These are phyloP conservation scores for Tetramorium simillimum DNA, from an alignment of 1,140 invertebrate genomes.

Conservation along the genomic window DNA sequence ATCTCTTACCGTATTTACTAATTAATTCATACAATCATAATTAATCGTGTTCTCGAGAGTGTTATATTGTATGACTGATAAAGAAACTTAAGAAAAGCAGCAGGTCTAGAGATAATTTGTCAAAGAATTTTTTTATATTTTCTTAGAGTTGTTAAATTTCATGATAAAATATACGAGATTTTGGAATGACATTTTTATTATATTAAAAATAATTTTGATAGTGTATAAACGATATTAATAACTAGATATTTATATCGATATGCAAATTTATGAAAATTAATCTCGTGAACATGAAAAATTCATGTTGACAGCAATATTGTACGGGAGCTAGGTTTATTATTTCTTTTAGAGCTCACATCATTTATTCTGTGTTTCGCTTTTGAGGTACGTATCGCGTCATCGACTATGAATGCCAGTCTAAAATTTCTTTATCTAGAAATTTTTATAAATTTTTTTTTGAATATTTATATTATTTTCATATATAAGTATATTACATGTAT, in stretches of 20 bases:
- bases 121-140: no score
- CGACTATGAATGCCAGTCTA: neutral
- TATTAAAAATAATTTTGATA: slow-evolving; percentile 1
- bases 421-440: neutral
- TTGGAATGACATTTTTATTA: neutral
- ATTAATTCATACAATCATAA: no score
- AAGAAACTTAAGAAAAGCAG: no score
- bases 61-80: no score
- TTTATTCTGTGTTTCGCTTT: neutral
- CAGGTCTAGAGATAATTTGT: no score
- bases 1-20: no score
- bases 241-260: neutral
- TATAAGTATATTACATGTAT: neutral
- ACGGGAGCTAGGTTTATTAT: neutral
- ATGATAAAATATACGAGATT: neutral
- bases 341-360: neutral
- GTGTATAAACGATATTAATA: neutral
- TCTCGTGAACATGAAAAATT: slow-evolving; percentile 11
- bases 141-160: no score
- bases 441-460: neutral
- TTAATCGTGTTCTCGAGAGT: no score
- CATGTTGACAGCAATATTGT: slow-evolving; percentile 1
- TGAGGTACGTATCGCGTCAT: neutral
- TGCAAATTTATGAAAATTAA: neutral
- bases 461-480: neutral